Conservation (phyloP, 2,797 vertebrate species). For the Silurus aristotelis region DNA sequence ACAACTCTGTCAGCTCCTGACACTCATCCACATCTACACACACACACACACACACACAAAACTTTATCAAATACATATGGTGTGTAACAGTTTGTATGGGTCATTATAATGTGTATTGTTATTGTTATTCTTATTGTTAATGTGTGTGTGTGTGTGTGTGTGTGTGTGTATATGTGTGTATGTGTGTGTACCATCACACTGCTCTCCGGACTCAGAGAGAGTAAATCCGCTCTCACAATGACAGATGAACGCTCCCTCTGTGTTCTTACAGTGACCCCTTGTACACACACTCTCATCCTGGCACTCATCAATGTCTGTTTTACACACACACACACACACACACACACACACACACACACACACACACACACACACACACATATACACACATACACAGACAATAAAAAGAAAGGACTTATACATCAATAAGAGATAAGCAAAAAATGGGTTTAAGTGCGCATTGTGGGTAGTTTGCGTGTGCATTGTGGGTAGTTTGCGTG, state of each 20-base stretch:
- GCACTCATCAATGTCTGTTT: conserved; percentile 89
- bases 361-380: conserved; percentile 23
- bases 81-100: neutral
- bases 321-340: conserved; percentile 23
- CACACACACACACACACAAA: neutral
- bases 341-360: conserved; percentile 9
- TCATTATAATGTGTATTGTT: neutral
- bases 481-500: no score
- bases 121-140: neutral
- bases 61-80: neutral
- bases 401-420: neutral
- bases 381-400: conserved; percentile 21
- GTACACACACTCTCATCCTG: conserved; percentile 79
- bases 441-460: no score
- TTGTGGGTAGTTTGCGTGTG: no score
- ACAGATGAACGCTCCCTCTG: conserved; percentile 88
- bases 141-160: conserved; percentile 12
- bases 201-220: conserved; percentile 76
- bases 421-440: neutral
- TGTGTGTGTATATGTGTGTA: conserved; percentile 28
- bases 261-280: conserved; percentile 89
- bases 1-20: conserved; percentile 73
- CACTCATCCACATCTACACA: conserved; percentile 93
- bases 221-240: conserved; percentile 84
- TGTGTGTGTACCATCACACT: conserved; percentile 84